Evolutionary conservation across 1,140 invertebrate species (phyloP).

Genomic region (Sogatella furcifera): DNA sequence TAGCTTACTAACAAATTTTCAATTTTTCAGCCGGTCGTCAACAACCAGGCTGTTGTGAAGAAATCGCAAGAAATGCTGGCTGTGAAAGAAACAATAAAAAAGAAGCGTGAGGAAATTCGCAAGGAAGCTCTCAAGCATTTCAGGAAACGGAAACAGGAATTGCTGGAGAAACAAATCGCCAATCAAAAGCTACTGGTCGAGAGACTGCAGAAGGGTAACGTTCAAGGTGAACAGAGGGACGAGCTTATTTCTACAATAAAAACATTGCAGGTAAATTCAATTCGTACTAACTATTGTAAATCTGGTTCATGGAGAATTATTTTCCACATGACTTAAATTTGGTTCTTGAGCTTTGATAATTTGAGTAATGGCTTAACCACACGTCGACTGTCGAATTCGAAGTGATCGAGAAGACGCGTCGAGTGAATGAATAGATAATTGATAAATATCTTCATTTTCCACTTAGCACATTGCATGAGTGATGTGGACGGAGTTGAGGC

Average conservation of each 20-base stretch:
- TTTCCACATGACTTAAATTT: no score
- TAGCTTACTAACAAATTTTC: background rate
- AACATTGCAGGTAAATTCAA: conserved; percentile 39
- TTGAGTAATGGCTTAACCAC: no score
- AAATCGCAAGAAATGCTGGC: conserved; percentile 43
- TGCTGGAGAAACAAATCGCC: conserved; percentile 65
- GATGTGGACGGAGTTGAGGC: no score
- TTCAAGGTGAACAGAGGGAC: conserved; percentile 48
- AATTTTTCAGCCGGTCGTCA: no score
- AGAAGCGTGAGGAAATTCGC: conserved; percentile 46
- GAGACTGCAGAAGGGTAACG: conserved; percentile 54
- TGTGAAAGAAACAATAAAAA: conserved; percentile 47
- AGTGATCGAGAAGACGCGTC: no score
- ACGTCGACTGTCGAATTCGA: no score
- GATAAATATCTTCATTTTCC: no score
- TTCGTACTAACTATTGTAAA: no score
- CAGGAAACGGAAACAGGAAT: conserved; percentile 61
- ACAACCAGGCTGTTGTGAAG: background rate
- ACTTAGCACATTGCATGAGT: no score
- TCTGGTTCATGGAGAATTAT: no score
- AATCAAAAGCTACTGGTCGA: conserved; percentile 66
- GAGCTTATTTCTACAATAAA: conserved; percentile 61
- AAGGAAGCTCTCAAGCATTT: conserved; percentile 40
- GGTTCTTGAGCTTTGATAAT: no score
- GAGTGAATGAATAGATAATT: no score